These are phyloP conservation scores for Neoitamus cyanurus DNA, from an alignment of 2,888 invertebrate species.

Conservation along the genomic window DNA sequence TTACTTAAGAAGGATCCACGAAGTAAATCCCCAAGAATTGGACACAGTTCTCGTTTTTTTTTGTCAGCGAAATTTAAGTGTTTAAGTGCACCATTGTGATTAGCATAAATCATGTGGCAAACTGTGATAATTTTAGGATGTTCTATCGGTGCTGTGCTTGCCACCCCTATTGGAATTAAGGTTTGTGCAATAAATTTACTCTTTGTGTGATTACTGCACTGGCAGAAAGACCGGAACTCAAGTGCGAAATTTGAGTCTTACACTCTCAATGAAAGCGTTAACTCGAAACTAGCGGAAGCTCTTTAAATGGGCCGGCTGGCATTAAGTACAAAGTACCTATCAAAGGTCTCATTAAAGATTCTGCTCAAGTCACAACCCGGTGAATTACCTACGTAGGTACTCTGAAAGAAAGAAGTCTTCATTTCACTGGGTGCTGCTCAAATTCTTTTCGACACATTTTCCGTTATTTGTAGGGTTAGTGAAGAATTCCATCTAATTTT, in stretches of 20 bases:
- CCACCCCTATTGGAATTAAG: conserved; percentile 62
- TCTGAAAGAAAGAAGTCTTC: background rate
- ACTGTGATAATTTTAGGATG: conserved; percentile 56
- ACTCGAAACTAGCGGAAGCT: conserved; percentile 5
- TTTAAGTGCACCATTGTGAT: conserved; percentile 36
- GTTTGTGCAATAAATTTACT: conserved; percentile 54
- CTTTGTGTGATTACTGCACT: background rate
- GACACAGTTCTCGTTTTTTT: background rate
- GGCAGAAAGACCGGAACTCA: background rate
- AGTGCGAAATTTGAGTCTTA: background rate
- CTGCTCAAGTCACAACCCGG: background rate
- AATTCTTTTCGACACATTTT: conserved; percentile 30
- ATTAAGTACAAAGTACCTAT: conserved; percentile 23
- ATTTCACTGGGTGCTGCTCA: conserved; percentile 13
- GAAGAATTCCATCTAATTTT: background rate
- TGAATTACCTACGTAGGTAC: background rate
- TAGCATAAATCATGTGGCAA: conserved; percentile 59
- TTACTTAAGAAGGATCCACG: background rate
- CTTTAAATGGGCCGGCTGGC: conserved; percentile 23
- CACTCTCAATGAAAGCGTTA: background rate
- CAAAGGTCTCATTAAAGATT: conserved; percentile 38
- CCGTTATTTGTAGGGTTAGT: background rate
- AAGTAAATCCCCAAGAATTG: background rate
- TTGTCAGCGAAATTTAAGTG: background rate
- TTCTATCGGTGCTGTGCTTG: conserved; percentile 56